These are phyloP conservation scores for zebrafish (Danio rerio) DNA, from an alignment of 2,113 vertebrate species.

Conservation along the genomic window DNA sequence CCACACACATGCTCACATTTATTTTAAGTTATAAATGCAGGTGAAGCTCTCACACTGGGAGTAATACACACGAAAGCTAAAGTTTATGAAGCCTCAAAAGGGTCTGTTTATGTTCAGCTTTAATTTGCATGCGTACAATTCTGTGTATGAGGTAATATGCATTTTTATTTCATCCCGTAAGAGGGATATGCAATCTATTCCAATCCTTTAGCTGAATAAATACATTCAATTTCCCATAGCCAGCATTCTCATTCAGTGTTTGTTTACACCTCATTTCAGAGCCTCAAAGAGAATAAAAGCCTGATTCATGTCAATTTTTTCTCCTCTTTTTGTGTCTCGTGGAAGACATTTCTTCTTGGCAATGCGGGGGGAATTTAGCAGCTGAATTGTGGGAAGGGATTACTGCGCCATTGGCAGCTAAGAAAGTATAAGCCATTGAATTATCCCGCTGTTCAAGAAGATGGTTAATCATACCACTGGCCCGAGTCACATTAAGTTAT, in stretches of 20 bases:
- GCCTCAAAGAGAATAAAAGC: neutral
- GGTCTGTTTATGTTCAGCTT: neutral
- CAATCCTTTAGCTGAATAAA: constrained; percentile 1
- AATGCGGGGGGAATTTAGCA: constrained; percentile 1
- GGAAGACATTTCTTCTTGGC: constrained; percentile 3
- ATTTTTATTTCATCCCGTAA: neutral
- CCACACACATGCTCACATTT: no score
- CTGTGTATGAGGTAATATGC: neutral
- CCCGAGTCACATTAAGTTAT: constrained; percentile 25
- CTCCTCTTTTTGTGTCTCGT: constrained; percentile 6
- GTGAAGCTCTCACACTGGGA: no score
- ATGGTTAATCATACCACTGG: no score
- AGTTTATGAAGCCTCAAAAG: no score
- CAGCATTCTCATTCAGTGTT: constrained; percentile 9
- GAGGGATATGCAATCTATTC: constrained; percentile 6
- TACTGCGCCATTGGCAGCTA: neutral
- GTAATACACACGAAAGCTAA: no score
- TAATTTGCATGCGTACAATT: neutral
- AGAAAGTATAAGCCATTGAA: constrained; percentile 11
- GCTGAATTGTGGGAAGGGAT: constrained; percentile 27
- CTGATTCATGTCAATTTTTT: neutral
- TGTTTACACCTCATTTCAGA: constrained; percentile 22
- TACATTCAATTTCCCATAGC: constrained; percentile 25
- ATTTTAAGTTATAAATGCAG: no score
- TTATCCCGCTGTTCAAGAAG: neutral